Evolutionary conservation across 2,888 invertebrate genomes (phyloP).

Genomic region (Priapulus caudatus): DNA sequence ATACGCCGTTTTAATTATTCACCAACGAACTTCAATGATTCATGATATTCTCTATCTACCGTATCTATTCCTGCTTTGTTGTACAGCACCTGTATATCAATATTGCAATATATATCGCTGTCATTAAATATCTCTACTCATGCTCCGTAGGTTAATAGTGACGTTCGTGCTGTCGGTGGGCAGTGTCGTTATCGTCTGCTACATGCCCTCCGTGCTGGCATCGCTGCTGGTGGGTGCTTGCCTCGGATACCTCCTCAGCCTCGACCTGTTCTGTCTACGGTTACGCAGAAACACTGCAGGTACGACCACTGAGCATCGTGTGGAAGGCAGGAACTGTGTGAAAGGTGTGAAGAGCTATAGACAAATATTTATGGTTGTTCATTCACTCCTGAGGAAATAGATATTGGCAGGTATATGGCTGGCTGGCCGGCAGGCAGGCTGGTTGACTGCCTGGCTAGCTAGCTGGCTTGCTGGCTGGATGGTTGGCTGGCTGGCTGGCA

Average conservation of each 20-base stretch:
- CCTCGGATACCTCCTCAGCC: constrained; percentile 32
- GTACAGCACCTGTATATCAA: neutral
- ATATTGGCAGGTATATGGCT: no score
- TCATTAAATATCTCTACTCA: constrained; percentile 10
- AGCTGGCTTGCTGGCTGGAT: no score
- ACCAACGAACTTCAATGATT: no score
- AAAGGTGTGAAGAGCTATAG: constrained; percentile 26
- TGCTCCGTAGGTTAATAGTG: constrained; percentile 26
- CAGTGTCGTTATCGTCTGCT: constrained; percentile 29
- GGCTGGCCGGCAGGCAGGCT: no score
- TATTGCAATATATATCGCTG: neutral
- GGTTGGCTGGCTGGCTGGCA: no score
- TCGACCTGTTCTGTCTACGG: constrained; percentile 27
- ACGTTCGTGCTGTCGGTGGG: constrained; percentile 26
- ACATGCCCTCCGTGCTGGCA: constrained; percentile 25
- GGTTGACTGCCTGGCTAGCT: no score
- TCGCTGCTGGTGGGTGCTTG: constrained; percentile 27
- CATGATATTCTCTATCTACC: constrained; percentile 5
- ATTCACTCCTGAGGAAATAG: no score
- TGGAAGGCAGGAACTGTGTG: neutral
- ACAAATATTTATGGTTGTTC: no score
- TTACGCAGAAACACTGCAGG: neutral
- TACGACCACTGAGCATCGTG: neutral
- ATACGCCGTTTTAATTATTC: no score
- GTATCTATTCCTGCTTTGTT: neutral